Evolutionary conservation across 2,113 vertebrate species (phyloP).

Genomic region (Myanophis thanlyinensis): DNA sequence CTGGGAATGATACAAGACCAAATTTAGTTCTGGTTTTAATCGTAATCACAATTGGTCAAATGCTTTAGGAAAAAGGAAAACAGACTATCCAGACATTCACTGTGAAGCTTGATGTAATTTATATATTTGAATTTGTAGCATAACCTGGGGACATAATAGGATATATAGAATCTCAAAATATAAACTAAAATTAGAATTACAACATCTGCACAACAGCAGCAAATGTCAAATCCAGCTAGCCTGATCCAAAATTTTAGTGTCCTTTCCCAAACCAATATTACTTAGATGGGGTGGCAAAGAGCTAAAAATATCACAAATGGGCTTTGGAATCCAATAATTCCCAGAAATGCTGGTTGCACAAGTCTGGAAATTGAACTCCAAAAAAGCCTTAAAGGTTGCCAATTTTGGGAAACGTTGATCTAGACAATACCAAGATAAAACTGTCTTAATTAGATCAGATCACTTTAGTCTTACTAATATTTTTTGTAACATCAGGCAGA

Average conservation of each 20-base stretch:
- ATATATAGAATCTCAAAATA: not conserved
- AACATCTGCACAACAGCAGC: not conserved
- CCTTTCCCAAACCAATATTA: not conserved
- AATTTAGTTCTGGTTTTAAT: not conserved
- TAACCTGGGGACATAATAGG: not conserved
- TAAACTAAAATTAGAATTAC: not conserved
- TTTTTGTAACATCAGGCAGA: not conserved
- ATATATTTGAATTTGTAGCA: not conserved
- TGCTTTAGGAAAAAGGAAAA: too few relatives aligned
- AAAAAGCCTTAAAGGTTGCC: not conserved
- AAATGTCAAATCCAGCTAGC: not conserved
- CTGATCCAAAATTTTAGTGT: not conserved
- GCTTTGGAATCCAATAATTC: not conserved
- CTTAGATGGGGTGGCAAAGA: not conserved
- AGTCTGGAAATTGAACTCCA: not conserved
- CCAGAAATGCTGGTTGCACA: not conserved
- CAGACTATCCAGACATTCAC: not conserved
- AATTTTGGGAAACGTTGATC: not conserved
- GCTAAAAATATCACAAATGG: not conserved
- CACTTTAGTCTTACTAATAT: not conserved
- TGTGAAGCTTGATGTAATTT: not conserved
- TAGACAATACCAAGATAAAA: not conserved
- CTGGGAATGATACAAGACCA: not conserved
- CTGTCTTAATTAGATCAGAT: not conserved
- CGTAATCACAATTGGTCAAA: not conserved